Conservation (phyloP, 2,797 vertebrate species). For the Sebastiscus tertius region DNA sequence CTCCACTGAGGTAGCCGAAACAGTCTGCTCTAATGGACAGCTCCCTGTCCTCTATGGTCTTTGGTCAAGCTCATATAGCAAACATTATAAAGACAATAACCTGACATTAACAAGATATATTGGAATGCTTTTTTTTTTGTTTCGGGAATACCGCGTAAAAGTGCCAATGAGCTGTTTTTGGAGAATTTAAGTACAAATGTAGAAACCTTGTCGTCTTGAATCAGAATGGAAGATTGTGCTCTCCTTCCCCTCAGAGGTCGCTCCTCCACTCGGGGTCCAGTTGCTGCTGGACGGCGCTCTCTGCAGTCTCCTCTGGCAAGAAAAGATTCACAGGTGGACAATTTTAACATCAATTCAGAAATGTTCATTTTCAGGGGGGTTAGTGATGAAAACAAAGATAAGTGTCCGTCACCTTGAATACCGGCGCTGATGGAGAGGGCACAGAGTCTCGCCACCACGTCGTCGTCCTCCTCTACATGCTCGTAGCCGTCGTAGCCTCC, state of each 20-base stretch:
- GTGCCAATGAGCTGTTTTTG: background rate
- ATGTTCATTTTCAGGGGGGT: background rate
- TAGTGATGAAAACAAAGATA: background rate
- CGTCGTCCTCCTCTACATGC: slow-evolving; percentile 21
- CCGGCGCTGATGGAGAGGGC: slow-evolving; percentile 25
- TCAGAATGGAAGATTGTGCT: background rate
- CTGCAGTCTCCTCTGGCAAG: slow-evolving; percentile 46
- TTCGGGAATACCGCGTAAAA: background rate
- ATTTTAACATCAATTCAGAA: background rate
- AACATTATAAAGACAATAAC: background rate
- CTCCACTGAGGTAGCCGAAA: background rate
- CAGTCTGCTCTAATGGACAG: background rate
- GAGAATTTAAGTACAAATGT: background rate
- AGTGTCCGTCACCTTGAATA: slow-evolving; percentile 5
- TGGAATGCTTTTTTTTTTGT: background rate
- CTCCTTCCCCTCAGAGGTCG: slow-evolving; percentile 52
- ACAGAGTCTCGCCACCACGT: background rate
- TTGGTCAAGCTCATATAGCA: background rate
- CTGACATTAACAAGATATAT: background rate
- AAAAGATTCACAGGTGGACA: background rate
- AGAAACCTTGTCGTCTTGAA: background rate
- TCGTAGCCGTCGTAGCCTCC: slow-evolving; percentile 62
- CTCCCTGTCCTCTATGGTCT: background rate
- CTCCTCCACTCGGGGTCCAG: slow-evolving; percentile 69
- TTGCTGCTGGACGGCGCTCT: slow-evolving; percentile 64